Evolutionary conservation across 1,140 invertebrate species (phyloP), one percentile per base, ranked within the genome.

Genomic region (Saccostrea cuccullata): DNA sequence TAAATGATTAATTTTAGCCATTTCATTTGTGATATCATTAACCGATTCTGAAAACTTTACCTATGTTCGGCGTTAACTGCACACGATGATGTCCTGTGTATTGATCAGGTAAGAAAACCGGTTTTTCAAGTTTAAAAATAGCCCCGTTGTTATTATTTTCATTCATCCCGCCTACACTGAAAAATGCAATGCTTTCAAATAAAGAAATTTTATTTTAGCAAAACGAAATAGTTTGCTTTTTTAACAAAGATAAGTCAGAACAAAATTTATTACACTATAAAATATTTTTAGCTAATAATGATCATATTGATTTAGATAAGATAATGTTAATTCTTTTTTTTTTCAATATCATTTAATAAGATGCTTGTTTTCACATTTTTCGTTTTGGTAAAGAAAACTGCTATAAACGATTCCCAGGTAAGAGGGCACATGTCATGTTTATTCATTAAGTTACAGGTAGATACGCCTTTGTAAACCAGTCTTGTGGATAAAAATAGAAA

Each of bases 91-190:
- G 70, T 30, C 30, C 9, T 36, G 70, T 77, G 70, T 77, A 77
- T 77, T 77, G 70, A 77, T 36, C 70, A 26, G 26, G 70, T 17
- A 77, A 8, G 67, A 64, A 87, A 85, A 89, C 89, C 89, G 89
- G 89, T 89, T 89, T 89, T 36, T 60, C 86, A 85, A 77, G 89
- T 89, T 85, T 84, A 84, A 55, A 84, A 23, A 55, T 84, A 84
- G 82, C 82, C 23, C 82, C 17, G 70, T 77, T 77, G 70, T 77
- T 77, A 26, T 77, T 77, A 77, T 77, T 77, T 77, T 77, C 70
- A 77, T 77, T 77, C 70, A 77, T 77, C 23, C 30, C 15, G 13
- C 26, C 70, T 64, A 64, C 58, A 36, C 26, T 26, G 12, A 26
- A 77, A 36, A 26, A 77, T 26, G 2, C 15, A 30, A 15, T 13